Evolutionary conservation across 2,113 vertebrate genomes (phyloP).

Genomic region (Pygoscelis antarcticus): DNA sequence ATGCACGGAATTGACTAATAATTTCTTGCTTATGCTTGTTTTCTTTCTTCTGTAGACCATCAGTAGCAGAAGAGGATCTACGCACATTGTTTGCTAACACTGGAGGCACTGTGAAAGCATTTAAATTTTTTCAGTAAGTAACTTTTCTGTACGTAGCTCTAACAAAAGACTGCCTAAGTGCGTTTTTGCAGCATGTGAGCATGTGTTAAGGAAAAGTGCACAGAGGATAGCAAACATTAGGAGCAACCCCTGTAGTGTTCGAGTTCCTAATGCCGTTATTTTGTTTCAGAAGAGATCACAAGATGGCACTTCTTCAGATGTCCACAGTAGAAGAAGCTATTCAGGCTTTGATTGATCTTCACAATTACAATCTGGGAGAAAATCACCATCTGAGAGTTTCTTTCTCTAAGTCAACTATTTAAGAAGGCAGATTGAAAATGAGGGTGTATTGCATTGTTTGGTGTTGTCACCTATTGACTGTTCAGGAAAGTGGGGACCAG

Average conservation of each 20-base stretch:
- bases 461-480: constrained; percentile 83
- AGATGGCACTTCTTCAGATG: constrained; percentile 99
- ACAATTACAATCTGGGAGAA: constrained; percentile 97
- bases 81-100: constrained; percentile 93
- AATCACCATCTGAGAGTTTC: constrained; percentile 97
- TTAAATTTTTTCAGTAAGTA: constrained; percentile 99
- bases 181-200: background rate
- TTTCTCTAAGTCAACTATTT: constrained; percentile 98
- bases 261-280: constrained; percentile 71
- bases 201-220: background rate
- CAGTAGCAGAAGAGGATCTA: constrained; percentile 93
- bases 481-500: constrained; percentile 88
- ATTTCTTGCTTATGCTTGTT: background rate
- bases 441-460: constrained; percentile 74
- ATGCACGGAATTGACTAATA: background rate
- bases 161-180: background rate
- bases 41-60: constrained; percentile 79
- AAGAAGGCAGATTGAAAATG: constrained; percentile 68
- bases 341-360: constrained; percentile 95
- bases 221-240: background rate
- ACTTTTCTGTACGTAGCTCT: constrained; percentile 37
- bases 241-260: background rate
- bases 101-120: constrained; percentile 95
- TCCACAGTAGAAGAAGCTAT: constrained; percentile 96
- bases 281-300: constrained; percentile 91